Conservation (phyloP, 1,140 invertebrate genomes). For the Brachionus plicatilis region DNA sequence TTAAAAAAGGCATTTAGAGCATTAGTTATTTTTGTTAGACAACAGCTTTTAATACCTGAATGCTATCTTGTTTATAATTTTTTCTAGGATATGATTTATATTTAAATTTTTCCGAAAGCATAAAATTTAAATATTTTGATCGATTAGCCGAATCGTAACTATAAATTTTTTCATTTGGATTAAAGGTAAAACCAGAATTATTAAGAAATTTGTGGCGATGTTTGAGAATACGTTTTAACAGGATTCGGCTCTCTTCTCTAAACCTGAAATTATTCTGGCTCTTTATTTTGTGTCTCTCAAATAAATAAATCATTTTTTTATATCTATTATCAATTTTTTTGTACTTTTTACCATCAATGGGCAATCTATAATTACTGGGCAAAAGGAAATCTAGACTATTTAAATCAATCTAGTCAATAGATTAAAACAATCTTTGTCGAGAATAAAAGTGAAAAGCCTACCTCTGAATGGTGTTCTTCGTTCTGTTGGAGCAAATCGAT, state of each 20-base stretch:
- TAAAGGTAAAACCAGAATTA: neutral
- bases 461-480: conserved; percentile 99
- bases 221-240: neutral
- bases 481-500: conserved; percentile 97
- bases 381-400: neutral
- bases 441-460: conserved; percentile 28
- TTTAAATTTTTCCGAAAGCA: neutral
- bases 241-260: neutral
- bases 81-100: conserved; percentile 1
- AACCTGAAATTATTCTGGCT: neutral
- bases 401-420: neutral
- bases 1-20: neutral
- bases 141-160: neutral
- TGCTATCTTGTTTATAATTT: neutral
- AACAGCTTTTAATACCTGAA: neutral
- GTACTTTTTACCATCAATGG: neutral
- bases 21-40: neutral
- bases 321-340: neutral
- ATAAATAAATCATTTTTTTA: conserved; percentile 3
- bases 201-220: neutral
- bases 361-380: neutral
- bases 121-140: neutral
- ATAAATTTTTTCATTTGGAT: neutral
- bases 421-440: neutral
- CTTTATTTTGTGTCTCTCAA: neutral